Evolutionary conservation across 2,113 vertebrate species (phyloP), one percentile per base, ranked within the genome.

Genomic region (Hepsetus odoe): DNA sequence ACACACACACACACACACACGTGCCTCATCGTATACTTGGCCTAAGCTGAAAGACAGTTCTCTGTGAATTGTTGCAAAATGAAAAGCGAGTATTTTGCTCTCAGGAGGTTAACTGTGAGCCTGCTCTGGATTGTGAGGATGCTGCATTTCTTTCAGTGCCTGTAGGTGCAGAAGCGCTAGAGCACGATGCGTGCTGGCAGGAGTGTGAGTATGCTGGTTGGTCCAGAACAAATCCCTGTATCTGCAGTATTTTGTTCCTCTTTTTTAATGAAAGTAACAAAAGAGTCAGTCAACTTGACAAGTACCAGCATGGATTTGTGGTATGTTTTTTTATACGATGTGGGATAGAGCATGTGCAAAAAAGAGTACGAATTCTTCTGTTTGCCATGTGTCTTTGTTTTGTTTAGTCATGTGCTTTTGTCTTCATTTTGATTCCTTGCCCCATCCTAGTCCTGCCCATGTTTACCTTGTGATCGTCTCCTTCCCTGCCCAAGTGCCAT

Each of bases 1-100:
- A 69, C 75, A 77, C 53, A 74, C 30, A 32, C 76, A 78, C 49
- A 62, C 44, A 79, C 32, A 80, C 49, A 69, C 26, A 59, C 13
- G 11, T n/a, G n/a, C n/a, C n/a, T n/a, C n/a, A n/a, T n/a, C n/a
- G 49, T 9, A 42, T 49, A 59, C 38, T 42, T 64, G 44, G 26
- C 56, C 38, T 5, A 53, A 24, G n/a, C 44, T 59, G 8, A 58
- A 53, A 65, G 28, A 64, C 22, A 53, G 46, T 13, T 26, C 33
- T 67, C 44, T 65, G 35, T 65, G 61, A 65, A 65, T 65, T 65
- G 61, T 38, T 35, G 33, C 33, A 38, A 38, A 65, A 18, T 62
- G 59, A 62, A 62, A 62, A 62, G 59, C n/a, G 11, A 11, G 61
- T 18, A 28, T 59, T 11, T 20, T 38, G 32, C 33, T 11, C 35